Evolutionary conservation across 2,888 invertebrate genomes (phyloP), one percentile per base, ranked within the genome.

Genomic region (Ligdia adustata): DNA sequence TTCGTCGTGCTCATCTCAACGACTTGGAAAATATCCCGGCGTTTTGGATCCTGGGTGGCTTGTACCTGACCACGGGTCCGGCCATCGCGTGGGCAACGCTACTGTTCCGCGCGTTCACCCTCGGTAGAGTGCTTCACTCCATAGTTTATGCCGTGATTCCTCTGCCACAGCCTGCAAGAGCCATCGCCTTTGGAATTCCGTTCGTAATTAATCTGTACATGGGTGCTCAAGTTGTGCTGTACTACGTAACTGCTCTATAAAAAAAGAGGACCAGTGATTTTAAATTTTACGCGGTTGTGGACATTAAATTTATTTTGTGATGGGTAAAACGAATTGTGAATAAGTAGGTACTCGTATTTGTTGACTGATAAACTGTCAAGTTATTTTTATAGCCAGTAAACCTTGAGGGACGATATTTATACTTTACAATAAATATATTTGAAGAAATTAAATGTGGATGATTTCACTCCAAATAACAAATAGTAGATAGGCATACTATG

Each of bases 1-100:
- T 80, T 1, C 72, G 89, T 1, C 79, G 93, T 67, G 94, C 93
- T 6, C 94, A 95, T 69, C 83, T 91, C 60, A 95, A 95, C 66
- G 95, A 95, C 70, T 69, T 95, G 74, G 95, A 95, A 78, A 95
- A 94, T 72, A 94, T 95, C 41, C 90, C 93, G 0, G 87, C 92
- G 0, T 95, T 94, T 70, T 89, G 93, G 72, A 63, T 93, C 7
- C 74, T 93, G 16, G 92, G 91, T 3, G 87, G 92, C 3, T 70
- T 93, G 43, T 95, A 93, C 79, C 67, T 93, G 44, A 82, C 92
- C 14, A 93, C 93, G 0, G 83, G 84, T 0, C 94, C 95, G 0
- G 75, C 57, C 1, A 67, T 59, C 0, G 71, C 72, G 9, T 80
- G 74, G 76, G 85, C 88, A 2, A 72, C 69, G 11, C 53, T 82